A percentile compares a stretch with the other conserved stretches of the same genome.
phyloP scores from a whole-genome alignment of 2,113 vertebrate genomes.

The Oceanodroma tethys region DNA sequence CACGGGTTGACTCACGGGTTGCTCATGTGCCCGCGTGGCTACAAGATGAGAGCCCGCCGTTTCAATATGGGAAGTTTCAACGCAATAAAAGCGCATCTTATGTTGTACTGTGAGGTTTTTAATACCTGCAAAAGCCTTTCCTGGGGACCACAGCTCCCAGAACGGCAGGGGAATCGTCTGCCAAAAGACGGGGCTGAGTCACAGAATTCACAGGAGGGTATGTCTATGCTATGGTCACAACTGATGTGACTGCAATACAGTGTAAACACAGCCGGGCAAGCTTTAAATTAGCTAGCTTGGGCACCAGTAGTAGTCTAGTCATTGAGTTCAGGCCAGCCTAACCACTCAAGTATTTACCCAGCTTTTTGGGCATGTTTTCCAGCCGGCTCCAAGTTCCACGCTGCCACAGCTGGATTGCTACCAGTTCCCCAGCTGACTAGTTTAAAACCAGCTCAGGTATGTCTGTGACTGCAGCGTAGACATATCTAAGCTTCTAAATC shows the following conservation, averaged over 20 bases:
- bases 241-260: not conserved
- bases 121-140: not conserved
- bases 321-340: not conserved
- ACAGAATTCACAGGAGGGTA: not conserved
- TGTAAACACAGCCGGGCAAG: not conserved
- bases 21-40: not conserved
- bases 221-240: not conserved
- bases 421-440: not conserved
- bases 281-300: not conserved
- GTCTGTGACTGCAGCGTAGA: not conserved
- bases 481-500: not conserved
- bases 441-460: slow-evolving; percentile 16
- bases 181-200: not conserved
- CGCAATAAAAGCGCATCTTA: fast-evolving
- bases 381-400: not conserved
- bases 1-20: not conserved
- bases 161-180: not conserved
- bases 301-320: not conserved
- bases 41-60: not conserved
- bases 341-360: not conserved
- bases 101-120: not conserved
- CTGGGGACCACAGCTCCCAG: not conserved
- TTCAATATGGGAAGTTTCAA: not conserved
- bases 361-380: slow-evolving; percentile 1
- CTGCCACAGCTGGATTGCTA: not conserved